Percentiles rank a stretch among this genome's conserved stretches.
These are phyloP conservation scores for Drosophila bipectinata DNA, from an alignment of 1,140 invertebrate genomes.

Conservation along the genomic window DNA sequence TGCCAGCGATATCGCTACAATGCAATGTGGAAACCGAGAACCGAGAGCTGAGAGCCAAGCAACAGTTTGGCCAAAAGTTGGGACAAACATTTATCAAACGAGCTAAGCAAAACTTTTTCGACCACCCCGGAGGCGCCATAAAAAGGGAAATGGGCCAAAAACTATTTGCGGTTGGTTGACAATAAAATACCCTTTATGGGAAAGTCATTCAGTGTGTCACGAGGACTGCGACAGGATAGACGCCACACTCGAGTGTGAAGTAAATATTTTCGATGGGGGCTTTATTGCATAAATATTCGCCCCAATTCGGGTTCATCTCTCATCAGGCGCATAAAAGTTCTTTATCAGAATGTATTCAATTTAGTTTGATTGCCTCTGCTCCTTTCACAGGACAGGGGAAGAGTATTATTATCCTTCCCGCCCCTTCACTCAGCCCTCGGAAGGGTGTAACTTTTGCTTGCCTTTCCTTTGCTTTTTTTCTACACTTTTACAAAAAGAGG, in stretches of 20 bases:
- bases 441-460: constrained; percentile 9
- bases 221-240: background rate
- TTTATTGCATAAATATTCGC: constrained; percentile 20
- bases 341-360: constrained; percentile 31
- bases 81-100: constrained; percentile 75
- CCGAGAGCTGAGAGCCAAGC: constrained; percentile 24
- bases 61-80: constrained; percentile 76
- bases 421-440: background rate
- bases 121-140: constrained; percentile 17
- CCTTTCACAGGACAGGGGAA: constrained; percentile 8
- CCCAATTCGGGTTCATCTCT: constrained; percentile 12
- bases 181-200: constrained; percentile 52
- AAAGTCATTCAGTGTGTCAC: constrained; percentile 1
- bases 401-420: constrained; percentile 14
- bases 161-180: constrained; percentile 54
- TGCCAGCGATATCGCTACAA: constrained; percentile 54
- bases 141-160: constrained; percentile 49
- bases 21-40: constrained; percentile 38
- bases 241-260: background rate
- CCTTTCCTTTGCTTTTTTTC: constrained; percentile 10
- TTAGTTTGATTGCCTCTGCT: constrained; percentile 50
- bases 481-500: background rate
- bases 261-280: constrained; percentile 9
- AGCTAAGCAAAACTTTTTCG: constrained; percentile 48
- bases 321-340: constrained; percentile 13